Conservation (phyloP, 1,140 invertebrate species). For the Formica exsecta region DNA sequence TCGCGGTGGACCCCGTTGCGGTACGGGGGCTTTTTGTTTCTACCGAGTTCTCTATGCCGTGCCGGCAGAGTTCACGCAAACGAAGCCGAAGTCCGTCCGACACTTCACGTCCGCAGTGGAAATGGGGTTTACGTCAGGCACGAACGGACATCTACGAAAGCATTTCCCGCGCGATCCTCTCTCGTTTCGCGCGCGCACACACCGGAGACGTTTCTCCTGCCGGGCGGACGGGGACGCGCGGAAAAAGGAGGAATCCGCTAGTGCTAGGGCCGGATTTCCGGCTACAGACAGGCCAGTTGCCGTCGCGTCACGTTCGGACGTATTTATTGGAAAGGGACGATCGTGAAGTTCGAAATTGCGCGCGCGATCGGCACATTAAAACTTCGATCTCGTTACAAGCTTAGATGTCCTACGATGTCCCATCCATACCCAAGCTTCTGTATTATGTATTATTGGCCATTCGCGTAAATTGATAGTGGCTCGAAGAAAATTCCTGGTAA, state of each 20-base stretch:
- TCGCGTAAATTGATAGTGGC: slow-evolving; percentile 17
- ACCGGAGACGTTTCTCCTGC: slow-evolving; percentile 26
- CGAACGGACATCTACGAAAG: slow-evolving; percentile 56
- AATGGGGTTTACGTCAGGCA: slow-evolving; percentile 63
- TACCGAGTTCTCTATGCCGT: slow-evolving; percentile 40
- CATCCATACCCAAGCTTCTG: background rate
- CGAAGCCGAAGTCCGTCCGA: slow-evolving; percentile 61
- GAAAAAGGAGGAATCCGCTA: slow-evolving; percentile 54
- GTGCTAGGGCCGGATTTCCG: slow-evolving; percentile 57
- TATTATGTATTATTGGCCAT: slow-evolving; percentile 22
- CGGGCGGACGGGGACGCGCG: background rate
- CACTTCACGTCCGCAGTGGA: slow-evolving; percentile 59
- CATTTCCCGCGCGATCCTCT: slow-evolving; percentile 33
- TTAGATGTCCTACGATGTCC: slow-evolving; percentile 25
- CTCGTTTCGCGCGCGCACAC: background rate
- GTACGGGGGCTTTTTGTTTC: slow-evolving; percentile 58
- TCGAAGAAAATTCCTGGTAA: background rate
- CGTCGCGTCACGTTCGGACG: slow-evolving; percentile 56
- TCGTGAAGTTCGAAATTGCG: slow-evolving; percentile 57
- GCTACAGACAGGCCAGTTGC: slow-evolving; percentile 56
- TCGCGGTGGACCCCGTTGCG: slow-evolving; percentile 38
- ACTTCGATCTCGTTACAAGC: slow-evolving; percentile 51
- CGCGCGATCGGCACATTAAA: slow-evolving; percentile 59
- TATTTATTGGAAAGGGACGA: slow-evolving; percentile 56
- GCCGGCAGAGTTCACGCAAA: slow-evolving; percentile 63